Conservation (phyloP, 2,888 invertebrate genomes). For the Erebia palarica region DNA sequence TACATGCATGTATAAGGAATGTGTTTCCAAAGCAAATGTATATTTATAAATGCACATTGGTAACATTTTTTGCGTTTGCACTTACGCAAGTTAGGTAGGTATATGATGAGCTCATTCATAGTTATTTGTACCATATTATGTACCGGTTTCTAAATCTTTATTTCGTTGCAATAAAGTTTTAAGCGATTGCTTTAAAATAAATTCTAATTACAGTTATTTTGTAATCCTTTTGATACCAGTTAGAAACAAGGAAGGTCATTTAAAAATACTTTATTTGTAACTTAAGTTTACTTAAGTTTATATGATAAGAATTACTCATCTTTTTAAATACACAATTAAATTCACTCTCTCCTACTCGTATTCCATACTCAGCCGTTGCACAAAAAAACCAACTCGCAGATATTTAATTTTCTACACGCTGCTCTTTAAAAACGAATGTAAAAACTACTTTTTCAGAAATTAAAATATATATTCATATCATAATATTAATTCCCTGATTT, state of each 20-base stretch:
- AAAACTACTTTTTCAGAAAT: not conserved
- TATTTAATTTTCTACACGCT: no score
- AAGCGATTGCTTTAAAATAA: slow-evolving; percentile 26
- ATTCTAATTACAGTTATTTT: slow-evolving; percentile 26
- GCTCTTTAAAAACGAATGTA: no score
- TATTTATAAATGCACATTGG: slow-evolving; percentile 39
- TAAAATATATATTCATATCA: not conserved
- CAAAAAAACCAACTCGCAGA: no score
- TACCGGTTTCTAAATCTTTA: slow-evolving; percentile 33
- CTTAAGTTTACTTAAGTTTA: not conserved
- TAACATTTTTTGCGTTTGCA: slow-evolving; percentile 48
- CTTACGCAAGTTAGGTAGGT: slow-evolving; percentile 51
- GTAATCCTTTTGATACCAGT: slow-evolving; percentile 28
- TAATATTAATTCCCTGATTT: not conserved
- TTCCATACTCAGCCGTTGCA: no score
- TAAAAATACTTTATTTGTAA: not conserved
- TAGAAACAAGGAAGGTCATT: slow-evolving; percentile 21
- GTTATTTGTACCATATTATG: slow-evolving; percentile 42
- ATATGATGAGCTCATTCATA: slow-evolving; percentile 55
- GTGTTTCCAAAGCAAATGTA: slow-evolving; percentile 39
- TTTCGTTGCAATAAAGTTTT: slow-evolving; percentile 30
- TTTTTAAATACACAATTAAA: no score
- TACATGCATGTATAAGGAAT: slow-evolving; percentile 35
- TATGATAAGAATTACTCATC: not conserved
- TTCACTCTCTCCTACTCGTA: no score